Evolutionary conservation across 2,888 invertebrate species (phyloP).

Genomic region (Tanypteryx hageni): DNA sequence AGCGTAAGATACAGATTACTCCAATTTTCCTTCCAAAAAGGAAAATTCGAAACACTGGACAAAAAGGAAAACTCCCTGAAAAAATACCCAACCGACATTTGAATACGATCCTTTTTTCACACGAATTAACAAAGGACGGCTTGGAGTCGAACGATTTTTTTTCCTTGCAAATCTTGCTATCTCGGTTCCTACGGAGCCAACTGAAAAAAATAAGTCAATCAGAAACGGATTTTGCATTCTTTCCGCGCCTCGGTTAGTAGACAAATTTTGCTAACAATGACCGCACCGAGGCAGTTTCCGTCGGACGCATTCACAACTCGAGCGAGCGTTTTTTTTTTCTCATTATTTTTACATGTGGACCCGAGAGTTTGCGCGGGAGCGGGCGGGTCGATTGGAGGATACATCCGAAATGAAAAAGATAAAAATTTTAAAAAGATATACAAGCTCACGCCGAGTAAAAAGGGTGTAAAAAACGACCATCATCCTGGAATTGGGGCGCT

Average conservation of each 20-base stretch:
- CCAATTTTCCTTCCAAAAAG: too few relatives aligned
- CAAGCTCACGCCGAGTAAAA: background rate
- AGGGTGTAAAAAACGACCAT: background rate
- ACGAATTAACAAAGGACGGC: background rate
- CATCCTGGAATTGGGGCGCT: constrained; percentile 1
- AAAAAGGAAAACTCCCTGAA: too few relatives aligned
- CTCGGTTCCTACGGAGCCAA: background rate
- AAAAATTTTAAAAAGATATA: background rate
- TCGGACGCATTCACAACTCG: background rate
- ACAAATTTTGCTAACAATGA: background rate
- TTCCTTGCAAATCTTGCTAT: background rate
- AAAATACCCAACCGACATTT: too few relatives aligned
- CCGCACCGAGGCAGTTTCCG: background rate
- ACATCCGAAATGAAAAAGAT: background rate
- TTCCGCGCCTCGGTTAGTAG: background rate
- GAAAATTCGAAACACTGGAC: too few relatives aligned
- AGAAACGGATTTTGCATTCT: background rate
- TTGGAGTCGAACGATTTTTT: background rate
- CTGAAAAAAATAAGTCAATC: background rate
- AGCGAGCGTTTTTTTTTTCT: too few relatives aligned
- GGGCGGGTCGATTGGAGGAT: background rate
- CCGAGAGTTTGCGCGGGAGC: too few relatives aligned
- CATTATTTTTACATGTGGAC: too few relatives aligned
- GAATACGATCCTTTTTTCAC: background rate
- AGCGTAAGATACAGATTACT: too few relatives aligned